Evolutionary conservation across 2,888 invertebrate species (phyloP), one percentile per base, ranked within the genome.

Genomic region (Drosophila bunnanda): DNA sequence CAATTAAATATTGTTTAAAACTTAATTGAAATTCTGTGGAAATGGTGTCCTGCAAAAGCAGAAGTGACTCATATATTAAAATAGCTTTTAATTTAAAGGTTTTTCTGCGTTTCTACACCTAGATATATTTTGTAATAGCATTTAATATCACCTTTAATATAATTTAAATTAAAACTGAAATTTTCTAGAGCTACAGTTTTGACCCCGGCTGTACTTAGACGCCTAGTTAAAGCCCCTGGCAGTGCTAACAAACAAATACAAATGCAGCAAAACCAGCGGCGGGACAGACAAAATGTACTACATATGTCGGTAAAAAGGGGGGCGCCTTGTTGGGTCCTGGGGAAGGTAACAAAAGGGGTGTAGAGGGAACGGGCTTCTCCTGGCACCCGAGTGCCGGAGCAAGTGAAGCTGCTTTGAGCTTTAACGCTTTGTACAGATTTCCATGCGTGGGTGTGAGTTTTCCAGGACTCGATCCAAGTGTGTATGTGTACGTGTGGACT

Each of bases 211-310:
- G 50, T 50, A 32, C 1, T 10, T 50, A 32, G 32, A 55, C 48
- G 41, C 54, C 64, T 50, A 58, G 44, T 68, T 67, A 76, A 68
- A 75, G 50, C 44, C 43, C 50, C 38, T 57, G 68, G 78, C 72
- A 78, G 79, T 65, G 88, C 81, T 62, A 84, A 80, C 87, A 88
- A 87, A 85, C 79, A 82, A 82, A 71, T 71, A 74, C 83, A 69
- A 88, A 65, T 77, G 70, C 86, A 71, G 71, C 65, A 34, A 39
- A 50, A 28, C 30, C 53, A 30, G 30, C 44, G 54, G 36, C 67
- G 66, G 56, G 56, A 69, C 82, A 56, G 82, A 88, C 79, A 82
- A 70, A 75, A 68, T 88, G 79, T 68, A 72, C 36, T 72, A 85
- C 89, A 88, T 83, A 73, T 88, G 83, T 81, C 73, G 46, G 46